These are phyloP conservation scores for Arctocebus calabarensis DNA, from an alignment of 2,797 vertebrate species.

Conservation along the genomic window DNA sequence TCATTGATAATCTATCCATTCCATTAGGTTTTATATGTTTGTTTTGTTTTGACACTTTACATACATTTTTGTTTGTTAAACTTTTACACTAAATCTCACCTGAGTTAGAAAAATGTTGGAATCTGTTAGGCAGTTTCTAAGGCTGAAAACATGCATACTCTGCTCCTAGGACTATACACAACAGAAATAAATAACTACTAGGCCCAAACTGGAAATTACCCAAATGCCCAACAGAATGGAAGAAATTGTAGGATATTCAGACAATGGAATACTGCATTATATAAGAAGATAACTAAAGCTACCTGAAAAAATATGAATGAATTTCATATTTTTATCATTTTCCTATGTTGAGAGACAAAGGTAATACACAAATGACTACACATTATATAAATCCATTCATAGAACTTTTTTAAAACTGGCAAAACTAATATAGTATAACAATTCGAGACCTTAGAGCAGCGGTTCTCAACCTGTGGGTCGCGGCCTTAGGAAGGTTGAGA, in stretches of 20 bases:
- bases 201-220: neutral
- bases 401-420: neutral
- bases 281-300: slow-evolving; percentile 22
- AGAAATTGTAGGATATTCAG: slow-evolving; percentile 3
- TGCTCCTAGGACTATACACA: neutral
- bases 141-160: neutral
- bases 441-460: neutral
- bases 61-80: neutral
- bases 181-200: slow-evolving; percentile 14
- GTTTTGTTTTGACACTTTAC: slow-evolving; percentile 12
- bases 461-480: too few species aligned
- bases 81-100: slow-evolving; percentile 27
- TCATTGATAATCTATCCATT: neutral
- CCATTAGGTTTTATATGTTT: neutral
- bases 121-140: slow-evolving; percentile 37
- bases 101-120: neutral
- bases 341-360: slow-evolving; percentile 5
- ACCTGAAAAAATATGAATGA: slow-evolving; percentile 4
- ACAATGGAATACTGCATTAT: neutral
- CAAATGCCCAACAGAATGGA: neutral
- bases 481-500: too few species aligned
- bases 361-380: neutral
- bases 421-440: neutral
- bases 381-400: neutral
- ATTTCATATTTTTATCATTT: slow-evolving; percentile 33